Conservation (phyloP, 2,797 vertebrate species). For the Lepus townsendii region DNA sequence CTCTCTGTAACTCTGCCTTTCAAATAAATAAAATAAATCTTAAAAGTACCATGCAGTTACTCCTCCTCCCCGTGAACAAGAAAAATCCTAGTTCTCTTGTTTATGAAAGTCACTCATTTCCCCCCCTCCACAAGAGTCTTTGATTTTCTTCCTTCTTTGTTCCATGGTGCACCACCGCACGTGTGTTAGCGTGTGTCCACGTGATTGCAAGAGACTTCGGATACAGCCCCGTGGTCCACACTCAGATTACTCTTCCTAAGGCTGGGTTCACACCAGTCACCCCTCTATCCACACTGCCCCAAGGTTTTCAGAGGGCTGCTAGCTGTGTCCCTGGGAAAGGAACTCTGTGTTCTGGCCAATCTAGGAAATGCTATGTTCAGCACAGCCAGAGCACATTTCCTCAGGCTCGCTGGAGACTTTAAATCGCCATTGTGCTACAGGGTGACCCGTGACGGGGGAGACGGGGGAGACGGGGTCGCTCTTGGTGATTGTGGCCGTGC, state of each 20-base stretch:
- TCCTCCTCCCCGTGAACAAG: background rate
- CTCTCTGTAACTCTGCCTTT: too few relatives aligned
- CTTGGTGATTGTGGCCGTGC: slow-evolving; percentile 12
- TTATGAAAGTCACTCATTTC: background rate
- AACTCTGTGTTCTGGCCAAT: background rate
- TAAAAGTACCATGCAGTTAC: background rate
- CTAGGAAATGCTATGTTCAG: background rate
- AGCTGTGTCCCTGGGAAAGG: background rate
- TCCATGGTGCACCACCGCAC: background rate
- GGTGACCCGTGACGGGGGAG: background rate
- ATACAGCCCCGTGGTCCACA: background rate
- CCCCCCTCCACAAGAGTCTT: background rate
- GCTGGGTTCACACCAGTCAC: background rate
- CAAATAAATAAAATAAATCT: too few relatives aligned
- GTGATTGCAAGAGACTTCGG: background rate
- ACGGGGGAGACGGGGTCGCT: background rate
- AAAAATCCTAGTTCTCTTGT: slow-evolving; percentile 28
- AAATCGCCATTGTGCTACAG: background rate
- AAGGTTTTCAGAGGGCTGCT: background rate
- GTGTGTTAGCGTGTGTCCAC: background rate
- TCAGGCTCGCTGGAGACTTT: background rate
- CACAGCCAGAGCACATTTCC: background rate
- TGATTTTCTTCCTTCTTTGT: background rate
- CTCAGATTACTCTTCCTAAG: background rate
- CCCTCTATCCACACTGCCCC: background rate